Evolutionary conservation across 2,888 invertebrate genomes (phyloP).

Genomic region (Melanophora roralis): DNA sequence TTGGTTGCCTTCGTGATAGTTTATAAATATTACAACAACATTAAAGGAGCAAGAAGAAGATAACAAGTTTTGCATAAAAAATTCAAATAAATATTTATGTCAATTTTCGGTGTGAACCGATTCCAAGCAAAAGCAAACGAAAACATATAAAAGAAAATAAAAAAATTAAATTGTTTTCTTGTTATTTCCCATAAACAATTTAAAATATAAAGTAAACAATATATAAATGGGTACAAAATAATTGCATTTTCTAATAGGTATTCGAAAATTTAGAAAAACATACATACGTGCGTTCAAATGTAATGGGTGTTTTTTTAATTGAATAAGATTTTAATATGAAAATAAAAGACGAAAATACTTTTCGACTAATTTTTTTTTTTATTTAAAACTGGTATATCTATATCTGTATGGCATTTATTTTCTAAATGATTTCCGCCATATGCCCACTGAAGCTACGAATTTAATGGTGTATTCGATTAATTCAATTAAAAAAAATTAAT

Average conservation of each 20-base stretch:
- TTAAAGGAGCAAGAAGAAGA: neutral
- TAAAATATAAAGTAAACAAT: neutral
- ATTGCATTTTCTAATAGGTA: slow-evolving; percentile 33
- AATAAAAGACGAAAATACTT: no score
- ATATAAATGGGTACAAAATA: slow-evolving; percentile 38
- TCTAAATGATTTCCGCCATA: no score
- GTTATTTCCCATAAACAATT: neutral
- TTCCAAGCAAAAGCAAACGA: neutral
- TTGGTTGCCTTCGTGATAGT: neutral
- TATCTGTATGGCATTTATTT: no score
- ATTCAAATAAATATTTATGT: neutral
- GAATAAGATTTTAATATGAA: no score
- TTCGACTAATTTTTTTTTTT: no score
- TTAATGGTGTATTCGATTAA: no score
- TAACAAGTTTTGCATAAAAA: neutral
- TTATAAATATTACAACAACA: neutral
- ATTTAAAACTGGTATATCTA: no score
- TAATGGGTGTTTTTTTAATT: no score
- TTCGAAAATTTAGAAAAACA: no score
- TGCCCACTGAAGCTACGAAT: no score
- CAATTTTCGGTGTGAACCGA: neutral
- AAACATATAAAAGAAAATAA: neutral
- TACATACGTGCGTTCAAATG: no score
- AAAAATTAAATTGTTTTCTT: neutral
- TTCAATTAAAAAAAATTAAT: no score